Base-by-base conservation (phyloP, 2,113 vertebrate genomes). In the Gila orcuttii region DNA sequence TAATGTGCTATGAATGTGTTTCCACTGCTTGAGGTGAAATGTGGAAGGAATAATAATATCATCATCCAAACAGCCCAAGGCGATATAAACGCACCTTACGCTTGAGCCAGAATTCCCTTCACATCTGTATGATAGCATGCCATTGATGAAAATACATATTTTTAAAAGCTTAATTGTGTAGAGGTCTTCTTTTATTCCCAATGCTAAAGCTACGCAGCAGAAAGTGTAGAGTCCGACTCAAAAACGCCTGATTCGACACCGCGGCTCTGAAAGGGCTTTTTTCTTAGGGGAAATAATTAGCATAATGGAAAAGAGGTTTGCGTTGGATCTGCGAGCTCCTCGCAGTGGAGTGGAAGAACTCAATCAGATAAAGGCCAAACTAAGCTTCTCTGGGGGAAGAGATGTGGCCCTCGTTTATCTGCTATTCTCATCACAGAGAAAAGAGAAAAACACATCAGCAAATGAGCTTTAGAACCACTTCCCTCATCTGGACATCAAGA, bases 161-260 rank as follows among this genome's bases (percentile, higher is more conserved):
- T 93, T 93, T 90, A 93, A 92, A 94, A 50, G 78, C 81, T 90
- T 90, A 91, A 93, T 91, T 93, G 92, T 86, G 90, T 92, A 8
- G 21, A 8, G 55, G 55, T 21, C 55, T 7, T 57, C 55, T 57
- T 77, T 84, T 89, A 89, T 91, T 90, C 90, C 90, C 86, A 81
- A 90, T 87, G 84, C 78, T 87, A 93, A 92, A 76, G 81, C 89
- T 85, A 83, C 89, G 90, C 90, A 91, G 91, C 91, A 90, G 89
- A 94, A 31, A 31, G 25, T 2, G 39, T 1, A 7, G 39, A 39
- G 39, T 39, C 39, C 39, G 59, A 10, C 59, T 60, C 59, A 11
- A 4, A 50, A 25, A 4, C 23, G 10, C 9, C 59, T 25, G 5
- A 28, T 6, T 64, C 25, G 0, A 64, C 13, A 6, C 62, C 12